These are phyloP conservation scores for Listronotus bonariensis DNA, from an alignment of 1,140 invertebrate genomes.

Conservation along the genomic window DNA sequence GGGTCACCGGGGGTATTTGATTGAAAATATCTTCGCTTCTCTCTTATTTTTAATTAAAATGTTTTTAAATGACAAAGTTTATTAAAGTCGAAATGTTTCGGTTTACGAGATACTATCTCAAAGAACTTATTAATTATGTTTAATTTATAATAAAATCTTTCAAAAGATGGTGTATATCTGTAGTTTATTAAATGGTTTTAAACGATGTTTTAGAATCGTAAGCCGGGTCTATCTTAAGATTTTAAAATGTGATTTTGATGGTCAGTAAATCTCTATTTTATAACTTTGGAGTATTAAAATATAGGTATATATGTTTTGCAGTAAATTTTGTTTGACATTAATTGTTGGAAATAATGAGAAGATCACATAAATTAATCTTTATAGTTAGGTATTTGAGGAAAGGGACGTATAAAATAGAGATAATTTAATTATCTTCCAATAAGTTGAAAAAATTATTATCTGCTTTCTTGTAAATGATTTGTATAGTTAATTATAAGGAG, in stretches of 20 bases:
- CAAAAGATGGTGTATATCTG: background rate
- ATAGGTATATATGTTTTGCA: background rate
- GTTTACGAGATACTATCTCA: constrained; percentile 25
- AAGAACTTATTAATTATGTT: constrained; percentile 31
- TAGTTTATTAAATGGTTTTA: constrained; percentile 12
- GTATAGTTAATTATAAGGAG: too few relatives aligned
- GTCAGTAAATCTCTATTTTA: constrained; percentile 10
- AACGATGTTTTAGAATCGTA: constrained; percentile 8
- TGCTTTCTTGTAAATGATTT: too few relatives aligned
- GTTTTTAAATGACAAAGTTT: constrained; percentile 32
- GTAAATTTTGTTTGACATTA: too few relatives aligned
- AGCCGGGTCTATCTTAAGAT: background rate
- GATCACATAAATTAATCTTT: too few relatives aligned
- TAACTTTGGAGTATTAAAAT: constrained; percentile 1
- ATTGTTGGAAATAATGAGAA: too few relatives aligned
- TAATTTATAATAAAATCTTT: constrained; percentile 22
- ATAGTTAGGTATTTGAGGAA: too few relatives aligned
- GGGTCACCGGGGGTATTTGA: constrained; percentile 32
- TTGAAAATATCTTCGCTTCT: constrained; percentile 21
- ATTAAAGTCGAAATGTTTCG: constrained; percentile 31
- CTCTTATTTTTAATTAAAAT: constrained; percentile 23
- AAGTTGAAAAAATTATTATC: too few relatives aligned
- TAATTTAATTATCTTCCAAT: too few relatives aligned
- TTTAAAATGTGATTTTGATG: constrained; percentile 8
- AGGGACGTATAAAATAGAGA: too few relatives aligned